Conservation (phyloP, 2,797 vertebrate genomes). For the Channallabes apus region DNA sequence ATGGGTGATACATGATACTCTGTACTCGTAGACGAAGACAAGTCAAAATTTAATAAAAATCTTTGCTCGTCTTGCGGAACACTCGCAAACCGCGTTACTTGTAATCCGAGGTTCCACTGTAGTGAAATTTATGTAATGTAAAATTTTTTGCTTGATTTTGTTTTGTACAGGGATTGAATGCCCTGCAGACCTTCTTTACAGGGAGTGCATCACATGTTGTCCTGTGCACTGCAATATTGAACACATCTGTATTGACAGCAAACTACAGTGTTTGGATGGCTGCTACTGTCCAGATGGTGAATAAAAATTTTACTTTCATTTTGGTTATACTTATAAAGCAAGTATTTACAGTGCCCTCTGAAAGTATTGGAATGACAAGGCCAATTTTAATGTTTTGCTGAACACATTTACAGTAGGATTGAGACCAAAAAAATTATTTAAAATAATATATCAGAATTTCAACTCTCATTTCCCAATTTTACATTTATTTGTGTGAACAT, state of each 20-base stretch:
- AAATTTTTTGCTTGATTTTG: background rate
- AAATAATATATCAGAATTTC: too few species aligned
- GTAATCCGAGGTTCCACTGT: too few species aligned
- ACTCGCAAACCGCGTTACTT: too few species aligned
- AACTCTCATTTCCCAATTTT: too few species aligned
- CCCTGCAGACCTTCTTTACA: conserved; percentile 78
- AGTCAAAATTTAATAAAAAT: too few species aligned
- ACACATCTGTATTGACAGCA: conserved; percentile 85
- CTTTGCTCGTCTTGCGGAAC: too few species aligned
- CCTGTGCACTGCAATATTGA: conserved; percentile 83
- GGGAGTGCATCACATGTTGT: conserved; percentile 91
- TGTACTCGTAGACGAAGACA: too few species aligned
- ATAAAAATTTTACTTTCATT: background rate
- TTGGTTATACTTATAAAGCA: background rate
- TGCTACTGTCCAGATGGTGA: conserved; percentile 92
- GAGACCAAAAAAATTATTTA: background rate
- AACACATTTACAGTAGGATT: background rate
- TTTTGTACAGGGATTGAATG: conserved; percentile 54
- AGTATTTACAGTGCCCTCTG: background rate
- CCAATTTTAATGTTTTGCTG: background rate
- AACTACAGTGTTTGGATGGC: conserved; percentile 91
- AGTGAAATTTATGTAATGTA: background rate
- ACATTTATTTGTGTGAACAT: too few species aligned
- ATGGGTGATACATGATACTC: too few species aligned
- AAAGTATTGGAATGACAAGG: background rate